phyloP scores from a whole-genome alignment of 2,888 invertebrate species.

The Apomyelois bistriatella region DNA sequence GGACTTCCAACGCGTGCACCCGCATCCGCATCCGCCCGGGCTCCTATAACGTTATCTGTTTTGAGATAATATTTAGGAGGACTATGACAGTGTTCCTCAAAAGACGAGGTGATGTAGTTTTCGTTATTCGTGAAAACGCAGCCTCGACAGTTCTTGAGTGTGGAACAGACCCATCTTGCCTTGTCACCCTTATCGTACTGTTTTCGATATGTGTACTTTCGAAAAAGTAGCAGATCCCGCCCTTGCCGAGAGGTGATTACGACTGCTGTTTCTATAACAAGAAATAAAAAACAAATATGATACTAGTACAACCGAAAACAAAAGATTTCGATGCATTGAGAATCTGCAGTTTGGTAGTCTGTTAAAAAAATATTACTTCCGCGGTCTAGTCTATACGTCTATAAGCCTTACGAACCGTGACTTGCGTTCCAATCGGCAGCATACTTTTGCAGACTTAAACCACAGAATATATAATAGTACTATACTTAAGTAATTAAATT shows the following conservation, averaged over 20 bases:
- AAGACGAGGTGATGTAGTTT: conserved; percentile 50
- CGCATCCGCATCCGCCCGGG: too few species aligned
- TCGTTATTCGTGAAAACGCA: conserved; percentile 54
- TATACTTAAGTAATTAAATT: too few species aligned
- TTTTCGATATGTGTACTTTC: conserved; percentile 61
- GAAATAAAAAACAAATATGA: background rate
- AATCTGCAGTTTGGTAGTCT: too few species aligned
- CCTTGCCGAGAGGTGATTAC: conserved; percentile 68
- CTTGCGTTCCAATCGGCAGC: too few species aligned
- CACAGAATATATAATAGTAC: too few species aligned
- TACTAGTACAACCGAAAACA: background rate
- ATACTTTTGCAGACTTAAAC: too few species aligned
- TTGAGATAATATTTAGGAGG: conserved; percentile 69
- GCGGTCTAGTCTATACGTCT: too few species aligned
- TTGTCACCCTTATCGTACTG: conserved; percentile 48
- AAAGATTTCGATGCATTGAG: too few species aligned
- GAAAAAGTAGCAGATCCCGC: conserved; percentile 63
- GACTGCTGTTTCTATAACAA: conserved; percentile 48
- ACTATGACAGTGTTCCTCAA: conserved; percentile 55
- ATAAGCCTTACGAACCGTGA: too few species aligned
- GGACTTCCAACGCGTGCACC: too few species aligned
- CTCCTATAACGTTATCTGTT: conserved; percentile 52
- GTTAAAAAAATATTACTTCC: too few species aligned
- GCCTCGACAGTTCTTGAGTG: conserved; percentile 60
- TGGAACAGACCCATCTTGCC: conserved; percentile 67